These are phyloP conservation scores for Cryptoprocta ferox DNA, from an alignment of 2,797 vertebrate genomes.

Conservation along the genomic window DNA sequence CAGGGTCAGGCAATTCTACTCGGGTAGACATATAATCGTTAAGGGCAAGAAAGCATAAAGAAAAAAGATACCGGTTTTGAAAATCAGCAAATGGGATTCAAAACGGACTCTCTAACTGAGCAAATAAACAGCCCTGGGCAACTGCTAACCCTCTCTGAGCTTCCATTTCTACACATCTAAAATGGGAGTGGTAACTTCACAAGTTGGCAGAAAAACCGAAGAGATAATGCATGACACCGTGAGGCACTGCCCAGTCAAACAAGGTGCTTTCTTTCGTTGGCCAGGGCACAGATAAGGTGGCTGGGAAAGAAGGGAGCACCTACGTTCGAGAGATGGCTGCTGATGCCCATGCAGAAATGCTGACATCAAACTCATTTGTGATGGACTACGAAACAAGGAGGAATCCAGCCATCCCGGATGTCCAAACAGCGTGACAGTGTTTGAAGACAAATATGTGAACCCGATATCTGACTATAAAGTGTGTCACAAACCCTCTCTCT, in stretches of 20 bases:
- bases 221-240: neutral
- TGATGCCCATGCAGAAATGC: constrained; percentile 72
- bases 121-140: neutral
- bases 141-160: neutral
- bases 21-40: neutral
- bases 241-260: neutral
- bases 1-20: neutral
- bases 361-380: constrained; percentile 80
- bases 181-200: neutral
- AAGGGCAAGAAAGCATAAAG: neutral
- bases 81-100: neutral
- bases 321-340: constrained; percentile 76
- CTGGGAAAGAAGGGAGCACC: constrained; percentile 10
- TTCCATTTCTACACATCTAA: neutral
- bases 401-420: constrained; percentile 63
- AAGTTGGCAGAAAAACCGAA: neutral
- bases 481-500: constrained; percentile 74
- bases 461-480: constrained; percentile 66
- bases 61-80: constrained; percentile 8
- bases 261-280: constrained; percentile 48
- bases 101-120: neutral
- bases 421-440: neutral
- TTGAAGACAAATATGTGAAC: constrained; percentile 66
- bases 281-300: constrained; percentile 35
- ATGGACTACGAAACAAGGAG: constrained; percentile 69